Percentiles rank a stretch among this genome's conserved stretches.
phyloP scores from a whole-genome alignment of 2,888 invertebrate genomes.

The Sturmia bella region DNA sequence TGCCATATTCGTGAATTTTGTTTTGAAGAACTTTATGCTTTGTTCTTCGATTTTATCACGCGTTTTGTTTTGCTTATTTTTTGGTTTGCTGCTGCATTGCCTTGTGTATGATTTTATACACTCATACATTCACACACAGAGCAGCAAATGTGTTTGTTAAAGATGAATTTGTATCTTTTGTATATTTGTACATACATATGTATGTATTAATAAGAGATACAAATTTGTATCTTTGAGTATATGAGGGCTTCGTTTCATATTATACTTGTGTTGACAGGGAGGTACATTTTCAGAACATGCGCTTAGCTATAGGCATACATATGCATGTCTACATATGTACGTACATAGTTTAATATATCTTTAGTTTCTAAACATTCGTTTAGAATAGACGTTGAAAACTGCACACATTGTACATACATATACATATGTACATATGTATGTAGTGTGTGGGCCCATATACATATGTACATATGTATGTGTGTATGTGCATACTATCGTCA shows the following conservation, averaged over 20 bases:
- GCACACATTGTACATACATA: background rate
- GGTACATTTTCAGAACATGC: constrained; percentile 46
- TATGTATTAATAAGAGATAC: background rate
- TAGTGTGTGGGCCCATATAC: background rate
- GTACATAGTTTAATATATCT: too few species aligned
- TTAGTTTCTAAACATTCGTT: too few species aligned
- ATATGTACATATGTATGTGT: background rate
- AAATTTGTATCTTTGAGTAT: too few species aligned
- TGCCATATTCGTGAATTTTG: constrained; percentile 57
- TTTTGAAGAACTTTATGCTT: constrained; percentile 55
- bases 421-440: background rate
- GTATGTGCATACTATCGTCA: too few species aligned
- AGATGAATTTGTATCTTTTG: background rate
- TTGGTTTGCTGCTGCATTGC: constrained; percentile 1
- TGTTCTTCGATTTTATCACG: constrained; percentile 52
- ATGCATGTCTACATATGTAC: too few species aligned
- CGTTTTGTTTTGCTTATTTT: constrained; percentile 31
- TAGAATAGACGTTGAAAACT: too few species aligned
- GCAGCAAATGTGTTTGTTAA: background rate
- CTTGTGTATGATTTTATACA: constrained; percentile 2
- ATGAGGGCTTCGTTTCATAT: too few species aligned
- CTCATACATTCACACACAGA: background rate
- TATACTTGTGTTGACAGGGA: background rate
- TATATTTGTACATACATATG: constrained; percentile 7
- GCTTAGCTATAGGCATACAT: constrained; percentile 10